Percentiles rank a stretch among this genome's conserved stretches.
Evolutionary conservation across 2,113 vertebrate genomes (phyloP).

Genomic region (Eubucco bourcierii): DNA sequence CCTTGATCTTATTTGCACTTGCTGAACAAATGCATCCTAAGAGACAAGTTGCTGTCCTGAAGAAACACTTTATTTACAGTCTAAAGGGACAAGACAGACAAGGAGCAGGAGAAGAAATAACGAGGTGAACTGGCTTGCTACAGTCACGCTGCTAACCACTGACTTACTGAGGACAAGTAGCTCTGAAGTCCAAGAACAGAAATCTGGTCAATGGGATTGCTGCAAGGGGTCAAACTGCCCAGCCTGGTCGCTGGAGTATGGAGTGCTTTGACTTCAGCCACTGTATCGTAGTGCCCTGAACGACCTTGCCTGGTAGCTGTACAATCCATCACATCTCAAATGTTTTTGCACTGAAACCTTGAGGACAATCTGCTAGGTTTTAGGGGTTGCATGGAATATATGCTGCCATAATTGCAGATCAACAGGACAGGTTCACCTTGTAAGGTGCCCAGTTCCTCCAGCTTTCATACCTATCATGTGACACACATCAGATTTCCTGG

Average conservation of each 20-base stretch:
- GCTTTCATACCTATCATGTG: not conserved
- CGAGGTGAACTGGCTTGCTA: not conserved
- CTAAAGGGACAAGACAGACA: conserved; percentile 15
- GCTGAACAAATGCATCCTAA: conserved; percentile 45
- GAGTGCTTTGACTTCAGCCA: not conserved
- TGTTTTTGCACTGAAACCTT: not conserved
- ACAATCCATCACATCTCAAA: not conserved
- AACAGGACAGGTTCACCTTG: not conserved
- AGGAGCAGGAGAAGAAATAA: not conserved
- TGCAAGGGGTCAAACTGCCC: not conserved
- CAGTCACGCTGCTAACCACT: not conserved
- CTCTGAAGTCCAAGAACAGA: not conserved
- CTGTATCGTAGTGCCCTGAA: not conserved
- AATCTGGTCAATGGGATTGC: not conserved
- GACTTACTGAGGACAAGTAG: not conserved
- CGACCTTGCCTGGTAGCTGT: fast-evolving
- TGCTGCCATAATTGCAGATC: not conserved
- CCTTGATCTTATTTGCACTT: conserved; percentile 60
- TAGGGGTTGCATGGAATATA: not conserved
- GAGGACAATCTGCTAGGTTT: not conserved
- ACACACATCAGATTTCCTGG: not conserved
- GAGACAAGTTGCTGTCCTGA: conserved; percentile 40
- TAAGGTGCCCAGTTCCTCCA: not conserved
- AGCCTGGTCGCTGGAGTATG: not conserved
- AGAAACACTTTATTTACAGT: conserved; percentile 26